Percentiles rank a stretch among this genome's conserved stretches.
Evolutionary conservation across 2,113 vertebrate genomes (phyloP).

Genomic region (Brachionichthys hirsutus): DNA sequence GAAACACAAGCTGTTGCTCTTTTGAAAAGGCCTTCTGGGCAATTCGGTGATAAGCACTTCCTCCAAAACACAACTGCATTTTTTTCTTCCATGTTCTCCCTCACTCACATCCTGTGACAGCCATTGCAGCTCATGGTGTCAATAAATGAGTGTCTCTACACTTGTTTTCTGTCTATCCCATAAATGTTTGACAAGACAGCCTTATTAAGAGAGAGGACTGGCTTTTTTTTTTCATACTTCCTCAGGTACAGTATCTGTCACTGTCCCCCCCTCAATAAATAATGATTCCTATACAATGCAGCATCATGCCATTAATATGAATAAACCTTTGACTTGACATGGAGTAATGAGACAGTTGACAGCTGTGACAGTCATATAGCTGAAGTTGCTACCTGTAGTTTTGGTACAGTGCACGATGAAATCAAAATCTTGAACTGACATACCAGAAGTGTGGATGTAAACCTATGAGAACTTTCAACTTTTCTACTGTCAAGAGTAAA

Average conservation of each 20-base stretch:
- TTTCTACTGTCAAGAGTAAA: conserved; percentile 30
- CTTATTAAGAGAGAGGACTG: conserved; percentile 63
- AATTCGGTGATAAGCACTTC: conserved; percentile 65
- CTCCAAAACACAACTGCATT: conserved; percentile 66
- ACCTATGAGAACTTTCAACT: conserved; percentile 21
- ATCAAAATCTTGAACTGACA: conserved; percentile 49
- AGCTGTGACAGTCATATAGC: conserved; percentile 60
- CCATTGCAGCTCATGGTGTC: conserved; percentile 55
- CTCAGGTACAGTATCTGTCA: conserved; percentile 66
- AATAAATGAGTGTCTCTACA: conserved; percentile 52
- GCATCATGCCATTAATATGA: conserved; percentile 67
- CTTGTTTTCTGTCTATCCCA: conserved; percentile 64
- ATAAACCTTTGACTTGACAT: conserved; percentile 68
- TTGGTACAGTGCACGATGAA: conserved; percentile 42
- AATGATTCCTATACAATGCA: conserved; percentile 55
- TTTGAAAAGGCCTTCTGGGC: conserved; percentile 58
- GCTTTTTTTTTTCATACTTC: conserved; percentile 62
- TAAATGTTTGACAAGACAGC: conserved; percentile 73
- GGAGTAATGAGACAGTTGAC: conserved; percentile 67
- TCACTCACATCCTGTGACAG: conserved; percentile 63
- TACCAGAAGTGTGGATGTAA: conserved; percentile 9
- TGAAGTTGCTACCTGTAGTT: conserved; percentile 52
- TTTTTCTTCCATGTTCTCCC: conserved; percentile 45
- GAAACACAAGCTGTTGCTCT: conserved; percentile 56
- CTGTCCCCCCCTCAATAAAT: conserved; percentile 64